Base-by-base conservation (phyloP, 1,140 invertebrate genomes). In the Bursaphelenchus mucronatus region DNA sequence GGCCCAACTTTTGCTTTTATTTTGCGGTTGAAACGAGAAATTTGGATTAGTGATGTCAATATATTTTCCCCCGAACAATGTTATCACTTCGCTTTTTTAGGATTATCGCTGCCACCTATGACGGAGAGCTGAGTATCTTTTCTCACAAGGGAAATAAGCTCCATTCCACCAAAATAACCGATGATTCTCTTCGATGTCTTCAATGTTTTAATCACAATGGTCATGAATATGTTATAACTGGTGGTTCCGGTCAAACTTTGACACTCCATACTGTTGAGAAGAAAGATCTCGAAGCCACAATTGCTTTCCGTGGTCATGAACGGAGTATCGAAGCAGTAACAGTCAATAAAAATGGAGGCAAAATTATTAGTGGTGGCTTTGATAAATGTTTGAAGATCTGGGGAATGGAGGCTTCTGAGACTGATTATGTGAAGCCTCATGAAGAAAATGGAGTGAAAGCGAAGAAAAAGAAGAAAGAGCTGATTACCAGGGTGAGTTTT, bases 341-440 rank as follows among this genome's bases (percentile, higher is more conserved):
- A 11, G 56, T 68, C 8, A 74, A 65, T 45, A 19, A 55, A 4
- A 64, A 76, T 50, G 63, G 70, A 7, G 67, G 56, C 21, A 46
- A 66, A 11, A 40, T 80, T 8, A 56, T 80, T 30, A 80, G 76
- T 11, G 78, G 78, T 47, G 59, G 66, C 39, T 82, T 81, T 53
- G 78, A 80, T 56, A 53, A 67, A 9, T 69, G 55, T 53, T 21
- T 80, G 11, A 80, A 80, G 66, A 66, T 80, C 19, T 80, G 78
- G 78, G 76, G 78, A 58, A 63, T 73, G 17, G 70, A 74, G 19
- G 56, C 19, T 43, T 53, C 70, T 76, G 17, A 19, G 50, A 49
- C 6, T 13, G 30, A 30, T 19, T 17, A 43, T 19, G 8, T 44
- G 44, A 17, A 62, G 8, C 30, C 11, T 10, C 11, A 15, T 21